A percentile compares a stretch with the other conserved stretches of the same genome.
Evolutionary conservation across 2,888 invertebrate species (phyloP).

Genomic region (Himalopsyche kuldschensis): DNA sequence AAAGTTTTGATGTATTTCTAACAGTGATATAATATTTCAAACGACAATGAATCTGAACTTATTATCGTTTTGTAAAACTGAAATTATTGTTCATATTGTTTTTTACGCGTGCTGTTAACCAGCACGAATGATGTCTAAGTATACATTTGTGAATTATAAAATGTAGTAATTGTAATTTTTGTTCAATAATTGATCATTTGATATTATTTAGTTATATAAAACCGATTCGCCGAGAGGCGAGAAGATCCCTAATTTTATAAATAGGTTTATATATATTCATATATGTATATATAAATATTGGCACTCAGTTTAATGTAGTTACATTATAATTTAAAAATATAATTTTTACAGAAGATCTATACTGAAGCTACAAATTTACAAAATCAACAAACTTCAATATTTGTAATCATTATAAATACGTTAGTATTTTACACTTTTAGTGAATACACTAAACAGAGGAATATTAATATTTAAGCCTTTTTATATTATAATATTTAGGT

Average conservation of each 20-base stretch:
- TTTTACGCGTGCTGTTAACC: not conserved
- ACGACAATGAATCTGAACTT: not conserved
- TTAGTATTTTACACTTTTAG: not conserved
- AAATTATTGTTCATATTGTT: not conserved
- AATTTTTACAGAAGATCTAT: not conserved
- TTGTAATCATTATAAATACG: not conserved
- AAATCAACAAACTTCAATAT: not conserved
- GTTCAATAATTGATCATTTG: not conserved
- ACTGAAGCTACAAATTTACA: conserved; percentile 1
- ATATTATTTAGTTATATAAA: not conserved
- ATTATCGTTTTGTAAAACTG: not conserved
- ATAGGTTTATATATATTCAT: not conserved
- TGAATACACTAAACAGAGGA: not conserved
- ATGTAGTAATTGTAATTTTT: not conserved
- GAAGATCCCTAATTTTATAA: not conserved
- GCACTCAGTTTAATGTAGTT: not conserved
- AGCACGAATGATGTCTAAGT: not conserved
- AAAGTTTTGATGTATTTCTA: not conserved
- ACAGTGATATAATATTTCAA: not conserved
- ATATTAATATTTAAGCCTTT: not conserved
- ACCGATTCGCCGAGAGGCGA: not conserved
- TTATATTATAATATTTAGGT: not conserved
- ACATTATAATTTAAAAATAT: not conserved
- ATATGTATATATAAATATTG: not conserved
- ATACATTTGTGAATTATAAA: not conserved